Evolutionary conservation across 2,888 invertebrate species (phyloP).

Genomic region (Sphaerophoria taeniata): DNA sequence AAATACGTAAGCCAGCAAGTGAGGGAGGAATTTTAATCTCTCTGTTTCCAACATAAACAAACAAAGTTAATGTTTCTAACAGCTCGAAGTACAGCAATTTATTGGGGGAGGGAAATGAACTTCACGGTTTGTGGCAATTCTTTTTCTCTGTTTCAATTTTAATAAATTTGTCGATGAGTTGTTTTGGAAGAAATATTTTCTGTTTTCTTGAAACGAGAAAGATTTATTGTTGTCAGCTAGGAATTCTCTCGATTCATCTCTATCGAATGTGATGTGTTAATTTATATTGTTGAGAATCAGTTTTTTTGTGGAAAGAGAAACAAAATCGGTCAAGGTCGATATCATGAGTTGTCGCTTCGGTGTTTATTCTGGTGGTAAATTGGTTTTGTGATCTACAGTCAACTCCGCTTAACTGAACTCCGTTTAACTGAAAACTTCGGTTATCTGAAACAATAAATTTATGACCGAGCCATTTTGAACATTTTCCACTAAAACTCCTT

Average conservation of each 20-base stretch:
- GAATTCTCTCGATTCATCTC: not conserved
- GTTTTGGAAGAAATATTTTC: not conserved
- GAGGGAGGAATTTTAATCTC: not conserved
- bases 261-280: constrained; percentile 3
- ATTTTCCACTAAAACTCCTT: no score
- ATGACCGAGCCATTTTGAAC: no score
- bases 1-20: not conserved
- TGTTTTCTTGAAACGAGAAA: not conserved
- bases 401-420: no score
- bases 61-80: not conserved
- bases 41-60: not conserved
- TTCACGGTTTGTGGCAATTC: not conserved
- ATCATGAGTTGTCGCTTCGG: no score
- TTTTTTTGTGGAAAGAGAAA: not conserved
- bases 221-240: constrained; percentile 1
- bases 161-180: constrained; percentile 12
- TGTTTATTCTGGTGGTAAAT: constrained; percentile 7
- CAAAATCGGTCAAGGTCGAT: constrained; percentile 20
- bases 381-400: not conserved
- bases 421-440: no score
- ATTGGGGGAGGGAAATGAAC: constrained; percentile 22
- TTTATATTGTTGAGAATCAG: no score
- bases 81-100: not conserved
- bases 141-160: not conserved
- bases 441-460: no score